Evolutionary conservation across 1,140 invertebrate genomes (phyloP), one percentile per base, ranked within the genome.

Genomic region (Zelostemma sp.): DNA sequence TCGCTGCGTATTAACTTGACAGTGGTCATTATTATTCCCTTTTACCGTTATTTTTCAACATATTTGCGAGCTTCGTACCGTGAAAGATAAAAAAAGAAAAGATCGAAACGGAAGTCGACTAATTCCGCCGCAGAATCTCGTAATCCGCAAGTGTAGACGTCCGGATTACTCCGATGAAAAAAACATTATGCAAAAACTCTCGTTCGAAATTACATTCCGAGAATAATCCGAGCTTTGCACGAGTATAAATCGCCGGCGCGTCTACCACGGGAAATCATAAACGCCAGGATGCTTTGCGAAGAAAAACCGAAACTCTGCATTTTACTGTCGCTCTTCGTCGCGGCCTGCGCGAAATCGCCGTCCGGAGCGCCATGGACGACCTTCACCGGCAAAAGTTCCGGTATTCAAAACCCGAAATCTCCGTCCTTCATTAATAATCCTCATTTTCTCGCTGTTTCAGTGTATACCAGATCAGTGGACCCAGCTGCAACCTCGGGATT

Each of bases 141-240:
- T 80, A 79, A 80, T 77, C 74, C 66, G 19, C 80, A 83, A 72
- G 66, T 83, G 79, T 11, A 60, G 18, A 58, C 43, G 65, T 45
- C 57, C 33, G 73, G 78, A 83, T 82, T 79, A 82, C 77, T 76
- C 67, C 76, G 80, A 80, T 81, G 40, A 80, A 57, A 51, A 28
- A n/a, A n/a, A n/a, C n/a, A n/a, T n/a, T n/a, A n/a, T n/a, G n/a
- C n/a, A n/a, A n/a, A n/a, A n/a, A n/a, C n/a, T n/a, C n/a, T n/a
- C n/a, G n/a, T n/a, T n/a, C n/a, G n/a, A n/a, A n/a, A n/a, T n/a
- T n/a, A n/a, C n/a, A n/a, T n/a, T n/a, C n/a, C n/a, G n/a, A n/a
- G n/a, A 56, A 68, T 75, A 68, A 72, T 76, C 60, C 65, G 31
- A 19, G 16, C 15, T 17, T 61, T 14, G 11, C 33, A 48, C 53